These are phyloP conservation scores for Zaprionus bogoriensis DNA, from an alignment of 2,888 invertebrate genomes.

Conservation along the genomic window DNA sequence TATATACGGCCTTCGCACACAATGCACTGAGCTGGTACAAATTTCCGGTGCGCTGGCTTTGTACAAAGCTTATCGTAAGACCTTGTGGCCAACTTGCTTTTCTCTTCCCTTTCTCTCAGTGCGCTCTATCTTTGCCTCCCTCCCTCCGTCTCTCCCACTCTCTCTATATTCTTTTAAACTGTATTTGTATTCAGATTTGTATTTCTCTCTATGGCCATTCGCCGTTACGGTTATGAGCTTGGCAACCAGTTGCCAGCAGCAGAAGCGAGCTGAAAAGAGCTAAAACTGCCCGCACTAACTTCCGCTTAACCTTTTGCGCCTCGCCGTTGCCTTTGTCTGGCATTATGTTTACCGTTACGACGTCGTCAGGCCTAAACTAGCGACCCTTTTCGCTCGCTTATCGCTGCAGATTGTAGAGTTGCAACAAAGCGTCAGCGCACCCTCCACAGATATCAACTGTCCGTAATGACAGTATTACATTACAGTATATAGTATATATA, in stretches of 20 bases:
- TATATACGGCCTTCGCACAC: no score
- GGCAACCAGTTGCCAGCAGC: conserved; percentile 1
- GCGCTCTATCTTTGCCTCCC: neutral
- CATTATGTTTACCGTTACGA: conserved; percentile 1
- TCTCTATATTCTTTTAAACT: neutral
- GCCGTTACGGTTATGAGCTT: conserved; percentile 22
- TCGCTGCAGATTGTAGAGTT: neutral
- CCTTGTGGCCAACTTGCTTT: conserved; percentile 10
- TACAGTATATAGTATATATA: no score
- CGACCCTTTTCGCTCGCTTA: neutral
- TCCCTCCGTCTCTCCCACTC: no score
- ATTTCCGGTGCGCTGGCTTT: conserved; percentile 44
- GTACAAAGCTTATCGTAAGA: conserved; percentile 37
- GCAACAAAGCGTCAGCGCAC: neutral
- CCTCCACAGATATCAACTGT: no score
- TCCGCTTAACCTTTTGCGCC: conserved; percentile 1
- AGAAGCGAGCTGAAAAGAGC: no score
- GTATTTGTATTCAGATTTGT: conserved; percentile 21
- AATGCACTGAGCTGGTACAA: conserved; percentile 15
- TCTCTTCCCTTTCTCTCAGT: neutral
- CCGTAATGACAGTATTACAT: no score
- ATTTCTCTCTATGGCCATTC: neutral
- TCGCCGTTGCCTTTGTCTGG: neutral
- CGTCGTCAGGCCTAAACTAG: neutral
- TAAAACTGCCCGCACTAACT: neutral